Evolutionary conservation across 35 echinoderm and acorn worm genomes (phyloP).

Genomic region (Ophioderma brevispina): DNA sequence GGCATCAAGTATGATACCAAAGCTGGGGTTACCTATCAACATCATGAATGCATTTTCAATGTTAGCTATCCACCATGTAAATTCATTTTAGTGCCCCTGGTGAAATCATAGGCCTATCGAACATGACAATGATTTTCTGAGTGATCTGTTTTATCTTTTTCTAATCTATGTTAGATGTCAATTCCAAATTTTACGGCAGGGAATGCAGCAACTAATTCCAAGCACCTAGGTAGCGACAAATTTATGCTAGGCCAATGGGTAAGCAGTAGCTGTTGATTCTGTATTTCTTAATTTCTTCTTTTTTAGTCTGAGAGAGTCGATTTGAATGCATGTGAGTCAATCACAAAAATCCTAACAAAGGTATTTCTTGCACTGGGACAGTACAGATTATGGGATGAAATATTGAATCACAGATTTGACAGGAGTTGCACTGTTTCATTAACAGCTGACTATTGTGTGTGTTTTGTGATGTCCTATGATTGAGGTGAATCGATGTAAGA

Average conservation of each 20-base stretch:
- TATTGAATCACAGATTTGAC: constrained; percentile 46
- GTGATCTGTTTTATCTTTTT: constrained; percentile 57
- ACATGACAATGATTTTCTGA: constrained; percentile 52
- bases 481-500: no score
- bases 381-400: constrained; percentile 64
- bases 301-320: constrained; percentile 38
- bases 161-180: constrained; percentile 47
- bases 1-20: constrained; percentile 38
- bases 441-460: no score
- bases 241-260: constrained; percentile 18
- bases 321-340: constrained; percentile 40
- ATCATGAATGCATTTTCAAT: neutral
- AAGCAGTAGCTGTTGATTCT: constrained; percentile 19
- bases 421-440: constrained; percentile 10
- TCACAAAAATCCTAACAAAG: constrained; percentile 57
- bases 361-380: constrained; percentile 39
- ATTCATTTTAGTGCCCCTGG: constrained; percentile 30
- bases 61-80: constrained; percentile 67
- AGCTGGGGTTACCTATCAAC: constrained; percentile 25
- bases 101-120: constrained; percentile 41
- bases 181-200: constrained; percentile 67
- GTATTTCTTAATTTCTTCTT: constrained; percentile 28
- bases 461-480: no score
- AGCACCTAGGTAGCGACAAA: constrained; percentile 39
- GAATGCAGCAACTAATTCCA: constrained; percentile 62